Conservation (phyloP, 2,113 vertebrate genomes). For the Pedetes capensis region DNA sequence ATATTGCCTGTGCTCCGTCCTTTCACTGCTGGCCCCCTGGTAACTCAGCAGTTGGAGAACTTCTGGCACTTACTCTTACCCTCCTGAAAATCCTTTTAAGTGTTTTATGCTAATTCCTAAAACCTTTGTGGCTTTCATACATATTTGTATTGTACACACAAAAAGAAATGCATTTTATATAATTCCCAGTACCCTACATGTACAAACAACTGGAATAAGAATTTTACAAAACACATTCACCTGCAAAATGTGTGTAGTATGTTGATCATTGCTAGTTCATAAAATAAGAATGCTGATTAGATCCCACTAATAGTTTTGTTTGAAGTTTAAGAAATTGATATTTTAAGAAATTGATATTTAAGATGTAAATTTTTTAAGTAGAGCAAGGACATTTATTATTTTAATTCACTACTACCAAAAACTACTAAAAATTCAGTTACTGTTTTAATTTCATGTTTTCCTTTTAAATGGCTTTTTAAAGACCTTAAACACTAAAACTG, state of each 20-base stretch:
- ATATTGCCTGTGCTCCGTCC: not conserved
- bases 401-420: conserved; percentile 43
- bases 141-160: not conserved
- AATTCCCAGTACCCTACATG: not conserved
- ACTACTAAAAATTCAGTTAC: conserved; percentile 43
- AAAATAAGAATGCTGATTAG: not conserved
- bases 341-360: conserved; percentile 34
- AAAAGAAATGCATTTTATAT: conserved; percentile 22
- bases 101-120: not conserved
- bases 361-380: conserved; percentile 36
- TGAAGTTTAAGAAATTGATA: conserved; percentile 6
- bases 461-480: not conserved
- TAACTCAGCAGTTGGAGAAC: not conserved
- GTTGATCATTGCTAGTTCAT: not conserved
- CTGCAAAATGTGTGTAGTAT: not conserved
- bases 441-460: conserved; percentile 41
- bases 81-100: not conserved
- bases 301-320: not conserved
- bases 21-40: not conserved
- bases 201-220: conserved; percentile 14
- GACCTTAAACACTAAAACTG: not conserved
- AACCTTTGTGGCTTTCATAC: not conserved
- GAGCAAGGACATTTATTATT: conserved; percentile 38
- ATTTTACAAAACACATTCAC: conserved; percentile 19
- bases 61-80: not conserved